Conservation (phyloP, 2,797 vertebrate species). For the Clarias fuscus region DNA sequence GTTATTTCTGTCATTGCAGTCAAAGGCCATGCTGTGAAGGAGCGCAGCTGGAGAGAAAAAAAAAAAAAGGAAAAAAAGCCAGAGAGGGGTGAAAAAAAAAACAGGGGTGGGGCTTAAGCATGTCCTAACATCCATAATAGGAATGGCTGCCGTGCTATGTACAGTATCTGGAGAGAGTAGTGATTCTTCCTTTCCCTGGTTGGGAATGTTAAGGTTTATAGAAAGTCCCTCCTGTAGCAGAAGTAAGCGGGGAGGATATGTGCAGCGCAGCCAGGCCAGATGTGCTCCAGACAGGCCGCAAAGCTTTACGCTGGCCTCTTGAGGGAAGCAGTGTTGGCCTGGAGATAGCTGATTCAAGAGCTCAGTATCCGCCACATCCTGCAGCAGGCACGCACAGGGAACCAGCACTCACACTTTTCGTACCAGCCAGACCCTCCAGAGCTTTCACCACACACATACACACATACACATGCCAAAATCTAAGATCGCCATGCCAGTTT, state of each 20-base stretch:
- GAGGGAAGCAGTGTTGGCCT: constrained; percentile 58
- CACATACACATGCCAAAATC: constrained; percentile 29
- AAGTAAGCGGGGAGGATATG: constrained; percentile 20
- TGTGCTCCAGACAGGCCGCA: constrained; percentile 45
- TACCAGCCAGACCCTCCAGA: constrained; percentile 30
- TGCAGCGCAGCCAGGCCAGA: constrained; percentile 39
- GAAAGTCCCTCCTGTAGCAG: constrained; percentile 38
- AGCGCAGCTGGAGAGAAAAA: constrained; percentile 42
- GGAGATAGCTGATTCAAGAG: constrained; percentile 58
- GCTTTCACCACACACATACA: constrained; percentile 33
- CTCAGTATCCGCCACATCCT: constrained; percentile 64
- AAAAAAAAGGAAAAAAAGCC: neutral
- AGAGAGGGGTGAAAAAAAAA: neutral
- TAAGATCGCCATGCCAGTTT: constrained; percentile 40
- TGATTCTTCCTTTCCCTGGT: constrained; percentile 31
- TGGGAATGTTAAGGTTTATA: constrained; percentile 47
- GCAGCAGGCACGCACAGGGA: constrained; percentile 54
- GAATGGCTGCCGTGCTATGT: constrained; percentile 32
- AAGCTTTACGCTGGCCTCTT: constrained; percentile 47
- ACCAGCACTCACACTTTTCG: constrained; percentile 33
- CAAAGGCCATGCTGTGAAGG: constrained; percentile 59
- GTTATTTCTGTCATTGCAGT: constrained; percentile 61
- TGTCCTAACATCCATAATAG: constrained; percentile 44
- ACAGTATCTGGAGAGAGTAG: neutral
- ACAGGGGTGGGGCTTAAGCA: constrained; percentile 25